These are phyloP conservation scores for Ametastegia equiseti DNA, from an alignment of 2,888 invertebrate genomes.

Conservation along the genomic window DNA sequence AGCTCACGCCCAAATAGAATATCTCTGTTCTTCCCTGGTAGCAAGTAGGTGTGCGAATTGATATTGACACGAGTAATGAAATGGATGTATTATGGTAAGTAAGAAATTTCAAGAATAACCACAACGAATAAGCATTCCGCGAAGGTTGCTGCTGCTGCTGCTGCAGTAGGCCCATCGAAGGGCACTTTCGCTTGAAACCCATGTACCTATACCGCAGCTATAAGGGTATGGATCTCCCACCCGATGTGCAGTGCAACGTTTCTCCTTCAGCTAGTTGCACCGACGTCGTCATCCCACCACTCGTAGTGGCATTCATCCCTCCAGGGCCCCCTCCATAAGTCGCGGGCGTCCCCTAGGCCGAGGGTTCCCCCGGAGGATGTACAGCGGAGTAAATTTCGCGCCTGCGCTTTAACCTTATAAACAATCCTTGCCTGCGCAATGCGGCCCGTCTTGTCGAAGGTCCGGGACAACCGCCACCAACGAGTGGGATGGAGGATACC, in stretches of 20 bases:
- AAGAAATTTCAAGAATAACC: neutral
- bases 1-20: neutral
- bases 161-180: conserved; percentile 4
- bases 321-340: conserved; percentile 47
- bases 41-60: neutral
- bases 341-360: conserved; percentile 53
- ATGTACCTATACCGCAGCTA: too few species aligned
- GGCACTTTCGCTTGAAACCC: conserved; percentile 26
- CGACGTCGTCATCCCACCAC: conserved; percentile 43
- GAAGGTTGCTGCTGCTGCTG: neutral
- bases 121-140: neutral
- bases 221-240: conserved; percentile 21
- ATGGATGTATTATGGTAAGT: neutral
- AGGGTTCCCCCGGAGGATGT: conserved; percentile 56
- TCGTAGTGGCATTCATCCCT: conserved; percentile 47
- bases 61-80: neutral
- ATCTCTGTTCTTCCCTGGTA: neutral
- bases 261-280: conserved; percentile 35
- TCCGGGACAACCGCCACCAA: conserved; percentile 64
- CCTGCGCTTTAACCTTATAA: conserved; percentile 70
- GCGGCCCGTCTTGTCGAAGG: conserved; percentile 72
- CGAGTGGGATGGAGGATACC: conserved; percentile 34
- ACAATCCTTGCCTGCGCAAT: conserved; percentile 74
- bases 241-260: conserved; percentile 29
- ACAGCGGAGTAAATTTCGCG: conserved; percentile 3